Percentiles rank a stretch among this genome's conserved stretches.
phyloP scores from a whole-genome alignment of 2,888 invertebrate species.

The Phaedon cochleariae region DNA sequence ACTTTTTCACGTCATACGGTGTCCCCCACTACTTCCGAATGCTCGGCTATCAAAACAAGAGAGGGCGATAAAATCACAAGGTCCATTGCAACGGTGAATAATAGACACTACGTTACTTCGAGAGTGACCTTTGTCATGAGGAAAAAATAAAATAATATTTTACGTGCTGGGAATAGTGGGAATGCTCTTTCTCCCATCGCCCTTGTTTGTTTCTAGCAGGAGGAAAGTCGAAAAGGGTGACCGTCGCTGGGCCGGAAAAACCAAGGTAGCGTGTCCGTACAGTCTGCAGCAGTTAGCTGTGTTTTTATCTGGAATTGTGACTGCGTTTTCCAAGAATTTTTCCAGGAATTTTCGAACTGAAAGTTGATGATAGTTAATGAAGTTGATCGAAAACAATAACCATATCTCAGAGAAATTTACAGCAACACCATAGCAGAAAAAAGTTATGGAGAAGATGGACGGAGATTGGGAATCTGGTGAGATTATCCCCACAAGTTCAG shows the following conservation, averaged over 20 bases:
- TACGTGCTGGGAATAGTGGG: constrained; percentile 43
- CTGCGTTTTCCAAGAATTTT: too few species aligned
- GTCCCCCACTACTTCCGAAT: background rate
- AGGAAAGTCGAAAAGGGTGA: constrained; percentile 21
- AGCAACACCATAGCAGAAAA: too few species aligned
- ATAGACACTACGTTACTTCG: constrained; percentile 38
- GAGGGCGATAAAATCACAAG: constrained; percentile 37
- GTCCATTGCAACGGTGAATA: constrained; percentile 39
- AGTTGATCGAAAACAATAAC: too few species aligned
- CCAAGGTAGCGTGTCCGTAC: constrained; percentile 34
- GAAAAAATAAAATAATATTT: constrained; percentile 45
- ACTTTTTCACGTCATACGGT: background rate
- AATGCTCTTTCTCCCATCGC: constrained; percentile 34
- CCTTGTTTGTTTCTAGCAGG: constrained; percentile 36
- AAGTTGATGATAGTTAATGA: too few species aligned
- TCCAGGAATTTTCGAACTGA: too few species aligned
- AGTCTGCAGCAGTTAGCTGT: background rate
- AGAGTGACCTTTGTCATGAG: constrained; percentile 38
- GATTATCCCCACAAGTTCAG: too few species aligned
- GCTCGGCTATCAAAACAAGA: constrained; percentile 24
- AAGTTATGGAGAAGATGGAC: too few species aligned
- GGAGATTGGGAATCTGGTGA: too few species aligned
- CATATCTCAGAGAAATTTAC: too few species aligned
- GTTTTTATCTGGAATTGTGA: too few species aligned
- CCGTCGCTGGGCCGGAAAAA: constrained; percentile 34